Evolutionary conservation across 2,797 vertebrate species (phyloP).

Genomic region (Pempheris klunzingeri): DNA sequence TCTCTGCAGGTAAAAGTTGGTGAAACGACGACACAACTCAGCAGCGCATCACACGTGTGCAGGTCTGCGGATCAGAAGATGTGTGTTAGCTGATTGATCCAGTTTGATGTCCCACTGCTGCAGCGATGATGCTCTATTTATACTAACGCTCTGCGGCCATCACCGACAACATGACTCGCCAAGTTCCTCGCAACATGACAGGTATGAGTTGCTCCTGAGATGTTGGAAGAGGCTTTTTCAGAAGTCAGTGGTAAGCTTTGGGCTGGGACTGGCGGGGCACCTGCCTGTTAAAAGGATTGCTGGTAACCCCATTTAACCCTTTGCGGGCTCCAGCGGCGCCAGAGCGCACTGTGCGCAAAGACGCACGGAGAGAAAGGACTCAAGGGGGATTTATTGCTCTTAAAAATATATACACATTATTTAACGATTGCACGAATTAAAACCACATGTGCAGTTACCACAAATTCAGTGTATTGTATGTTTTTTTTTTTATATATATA

Average conservation of each 20-base stretch:
- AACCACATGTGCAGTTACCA: constrained; percentile 15
- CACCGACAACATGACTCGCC: constrained; percentile 86
- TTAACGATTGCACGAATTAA: background rate
- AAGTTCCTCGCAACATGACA: constrained; percentile 86
- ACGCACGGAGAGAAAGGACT: constrained; percentile 33
- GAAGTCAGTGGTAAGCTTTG: constrained; percentile 78
- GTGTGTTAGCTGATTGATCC: constrained; percentile 47
- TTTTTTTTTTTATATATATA: constrained; percentile 3
- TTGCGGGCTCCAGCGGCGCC: constrained; percentile 76
- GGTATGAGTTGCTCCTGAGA: constrained; percentile 88
- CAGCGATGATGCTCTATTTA: constrained; percentile 85
- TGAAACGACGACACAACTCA: constrained; percentile 10
- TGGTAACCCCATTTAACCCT: constrained; percentile 93
- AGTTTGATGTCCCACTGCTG: constrained; percentile 23
- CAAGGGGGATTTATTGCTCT: constrained; percentile 3
- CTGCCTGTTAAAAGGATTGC: constrained; percentile 92
- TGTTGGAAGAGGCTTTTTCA: constrained; percentile 84
- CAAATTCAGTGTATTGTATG: background rate
- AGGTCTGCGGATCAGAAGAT: constrained; percentile 14
- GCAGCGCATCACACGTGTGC: constrained; percentile 24
- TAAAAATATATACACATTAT: constrained; percentile 4
- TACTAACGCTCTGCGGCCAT: constrained; percentile 67
- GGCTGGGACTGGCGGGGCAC: constrained; percentile 92
- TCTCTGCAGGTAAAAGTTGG: background rate
- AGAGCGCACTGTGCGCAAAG: constrained; percentile 53